phyloP scores from a whole-genome alignment of 1,140 invertebrate species.

The Danaus plexippus region DNA sequence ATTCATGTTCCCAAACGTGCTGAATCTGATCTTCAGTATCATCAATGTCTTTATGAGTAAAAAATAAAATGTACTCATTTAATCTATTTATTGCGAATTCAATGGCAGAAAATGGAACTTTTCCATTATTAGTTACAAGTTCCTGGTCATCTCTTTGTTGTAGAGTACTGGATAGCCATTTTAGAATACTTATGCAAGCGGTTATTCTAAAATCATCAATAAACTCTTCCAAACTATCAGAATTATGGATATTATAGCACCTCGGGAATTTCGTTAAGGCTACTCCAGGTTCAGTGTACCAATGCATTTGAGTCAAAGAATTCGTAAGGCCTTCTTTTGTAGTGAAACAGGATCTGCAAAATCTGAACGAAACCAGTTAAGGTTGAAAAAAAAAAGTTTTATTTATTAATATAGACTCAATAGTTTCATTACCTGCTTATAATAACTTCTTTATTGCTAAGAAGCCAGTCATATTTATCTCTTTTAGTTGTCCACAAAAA shows the following conservation, averaged over 20 bases:
- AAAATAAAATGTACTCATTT: slow-evolving; percentile 81
- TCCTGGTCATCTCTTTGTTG: slow-evolving; percentile 73
- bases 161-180: slow-evolving; percentile 78
- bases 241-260: slow-evolving; percentile 88
- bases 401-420: not conserved
- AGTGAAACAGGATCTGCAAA: slow-evolving; percentile 87
- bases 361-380: slow-evolving; percentile 64
- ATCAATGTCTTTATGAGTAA: slow-evolving; percentile 90
- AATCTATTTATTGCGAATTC: slow-evolving; percentile 86
- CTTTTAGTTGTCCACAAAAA: slow-evolving; percentile 91
- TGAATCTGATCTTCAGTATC: slow-evolving; percentile 73
- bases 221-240: slow-evolving; percentile 90
- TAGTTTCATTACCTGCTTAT: slow-evolving; percentile 60
- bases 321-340: slow-evolving; percentile 91
- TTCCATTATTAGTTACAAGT: slow-evolving; percentile 74
- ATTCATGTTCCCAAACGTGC: slow-evolving; percentile 84
- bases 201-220: slow-evolving; percentile 92
- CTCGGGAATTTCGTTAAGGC: slow-evolving; percentile 88
- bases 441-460: slow-evolving; percentile 68
- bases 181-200: slow-evolving; percentile 86
- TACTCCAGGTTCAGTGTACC: slow-evolving; percentile 88
- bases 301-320: slow-evolving; percentile 88
- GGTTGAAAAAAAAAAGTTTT: not conserved
- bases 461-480: slow-evolving; percentile 79
- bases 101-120: slow-evolving; percentile 80